A percentile compares a stretch with the other conserved stretches of the same genome.
Evolutionary conservation across 2,113 vertebrate genomes (phyloP).

Genomic region (Engraulis encrasicolus): DNA sequence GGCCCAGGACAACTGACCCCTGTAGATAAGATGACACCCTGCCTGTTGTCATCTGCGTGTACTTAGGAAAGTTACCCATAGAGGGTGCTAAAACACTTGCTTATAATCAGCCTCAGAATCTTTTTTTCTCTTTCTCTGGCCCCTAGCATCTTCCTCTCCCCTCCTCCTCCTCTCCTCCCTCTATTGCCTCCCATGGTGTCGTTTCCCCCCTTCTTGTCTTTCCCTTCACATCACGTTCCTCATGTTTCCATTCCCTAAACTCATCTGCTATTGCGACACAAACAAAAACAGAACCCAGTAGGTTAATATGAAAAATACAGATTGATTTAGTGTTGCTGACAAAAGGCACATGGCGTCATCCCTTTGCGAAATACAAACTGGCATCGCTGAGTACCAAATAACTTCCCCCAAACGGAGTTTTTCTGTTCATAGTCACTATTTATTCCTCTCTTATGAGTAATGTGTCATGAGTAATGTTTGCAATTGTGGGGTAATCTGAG

Average conservation of each 20-base stretch:
- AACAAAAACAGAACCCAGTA: background rate
- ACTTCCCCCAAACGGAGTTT: background rate
- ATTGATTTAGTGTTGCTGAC: background rate
- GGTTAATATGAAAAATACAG: background rate
- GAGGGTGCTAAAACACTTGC: background rate
- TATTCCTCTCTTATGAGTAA: background rate
- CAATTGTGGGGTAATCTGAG: background rate
- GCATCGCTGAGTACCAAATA: background rate
- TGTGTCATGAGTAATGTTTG: background rate
- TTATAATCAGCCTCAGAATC: background rate
- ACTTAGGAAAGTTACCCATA: background rate
- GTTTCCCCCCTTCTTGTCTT: background rate
- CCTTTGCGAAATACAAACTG: background rate
- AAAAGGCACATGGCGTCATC: too few species aligned
- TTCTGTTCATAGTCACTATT: background rate
- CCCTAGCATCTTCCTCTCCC: too few species aligned
- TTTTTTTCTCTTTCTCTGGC: background rate
- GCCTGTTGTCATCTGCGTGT: background rate
- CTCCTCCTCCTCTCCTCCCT: too few species aligned
- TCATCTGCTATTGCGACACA: background rate
- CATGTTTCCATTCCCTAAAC: background rate
- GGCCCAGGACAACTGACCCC: too few species aligned
- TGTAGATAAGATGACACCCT: too few species aligned
- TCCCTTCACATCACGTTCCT: background rate
- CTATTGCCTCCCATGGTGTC: too few species aligned